Evolutionary conservation across 1,140 invertebrate species (phyloP).

Genomic region (Dendrolimus kikuchii): DNA sequence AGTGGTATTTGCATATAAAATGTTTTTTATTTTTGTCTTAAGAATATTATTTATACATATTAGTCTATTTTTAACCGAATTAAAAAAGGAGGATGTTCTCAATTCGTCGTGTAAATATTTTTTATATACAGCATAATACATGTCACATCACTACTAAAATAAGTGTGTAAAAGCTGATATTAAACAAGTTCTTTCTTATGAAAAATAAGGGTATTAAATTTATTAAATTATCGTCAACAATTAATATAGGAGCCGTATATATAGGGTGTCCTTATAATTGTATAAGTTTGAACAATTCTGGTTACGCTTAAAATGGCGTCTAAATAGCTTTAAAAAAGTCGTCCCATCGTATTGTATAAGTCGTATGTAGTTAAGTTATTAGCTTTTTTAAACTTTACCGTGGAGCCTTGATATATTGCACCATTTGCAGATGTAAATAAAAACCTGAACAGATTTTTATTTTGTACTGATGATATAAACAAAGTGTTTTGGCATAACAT

Average conservation of each 20-base stretch:
- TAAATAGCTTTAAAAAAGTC: constrained; percentile 30
- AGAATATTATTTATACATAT: too few relatives aligned
- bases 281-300: too few relatives aligned
- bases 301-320: constrained; percentile 16
- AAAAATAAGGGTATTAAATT: constrained; percentile 4
- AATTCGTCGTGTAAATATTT: too few relatives aligned
- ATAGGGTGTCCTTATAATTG: constrained; percentile 6
- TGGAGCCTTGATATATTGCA: constrained; percentile 4
- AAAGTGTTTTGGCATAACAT: too few relatives aligned
- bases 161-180: too few relatives aligned
- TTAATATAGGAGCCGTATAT: constrained; percentile 5
- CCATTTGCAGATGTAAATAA: background rate
- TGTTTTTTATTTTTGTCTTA: too few relatives aligned
- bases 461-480: background rate
- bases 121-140: too few relatives aligned
- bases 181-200: too few relatives aligned
- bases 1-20: too few relatives aligned
- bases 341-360: constrained; percentile 27
- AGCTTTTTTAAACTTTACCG: constrained; percentile 22
- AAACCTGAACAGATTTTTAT: background rate
- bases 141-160: too few relatives aligned
- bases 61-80: too few relatives aligned
- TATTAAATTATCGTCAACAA: constrained; percentile 7
- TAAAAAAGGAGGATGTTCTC: too few relatives aligned
- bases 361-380: constrained; percentile 31